Base-by-base conservation (phyloP, 2,888 invertebrate genomes). In the Drosophila anceps region DNA sequence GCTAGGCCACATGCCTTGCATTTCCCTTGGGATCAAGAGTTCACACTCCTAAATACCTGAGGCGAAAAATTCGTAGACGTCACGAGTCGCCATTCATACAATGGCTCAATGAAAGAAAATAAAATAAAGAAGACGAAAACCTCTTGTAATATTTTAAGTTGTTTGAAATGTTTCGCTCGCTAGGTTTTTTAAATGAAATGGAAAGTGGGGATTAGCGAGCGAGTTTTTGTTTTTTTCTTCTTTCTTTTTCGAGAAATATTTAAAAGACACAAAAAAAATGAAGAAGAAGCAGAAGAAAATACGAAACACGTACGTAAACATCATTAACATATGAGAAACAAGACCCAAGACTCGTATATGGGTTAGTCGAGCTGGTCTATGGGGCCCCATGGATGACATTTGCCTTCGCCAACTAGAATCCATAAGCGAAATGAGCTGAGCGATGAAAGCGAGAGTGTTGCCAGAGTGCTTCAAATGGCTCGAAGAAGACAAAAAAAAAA, bases 361-460 rank as follows among this genome's bases (percentile, higher is more conserved):
- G 55, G 57, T 65, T 69, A 63, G 31, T 51, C 46, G 48, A 60
- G 43, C 57, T 44, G 65, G 29, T 50, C 50, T 20, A 50, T 31
- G 50, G 31, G 18, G 18, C 50, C 46, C 24, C 12, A 20, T 24
- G 41, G 37, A 39, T 50, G 50, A 50, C 50, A 50, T 18, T 50
- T 50, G 31, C 31, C 31, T 48, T 70, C 44, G 57, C 51, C 60
- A 77, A 76, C 71, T 89, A 84, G 90, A 84, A 89, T 86, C 76
- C 62, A 71, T 79, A 68, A 59, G 44, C 51, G 43, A 18, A 46
- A 35, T 35, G 44, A 46, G 46, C 43, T 29, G 41, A 18, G 67
- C 68, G 77, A 81, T 76, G 80, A 88, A 90, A 90, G 81, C 81
- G 82, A 88, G 84, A 90, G 88, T 90, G 79, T 54, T 53, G 80